These are phyloP conservation scores for Dorcus parallelipipedus DNA, from an alignment of 2,888 invertebrate genomes.

Conservation along the genomic window DNA sequence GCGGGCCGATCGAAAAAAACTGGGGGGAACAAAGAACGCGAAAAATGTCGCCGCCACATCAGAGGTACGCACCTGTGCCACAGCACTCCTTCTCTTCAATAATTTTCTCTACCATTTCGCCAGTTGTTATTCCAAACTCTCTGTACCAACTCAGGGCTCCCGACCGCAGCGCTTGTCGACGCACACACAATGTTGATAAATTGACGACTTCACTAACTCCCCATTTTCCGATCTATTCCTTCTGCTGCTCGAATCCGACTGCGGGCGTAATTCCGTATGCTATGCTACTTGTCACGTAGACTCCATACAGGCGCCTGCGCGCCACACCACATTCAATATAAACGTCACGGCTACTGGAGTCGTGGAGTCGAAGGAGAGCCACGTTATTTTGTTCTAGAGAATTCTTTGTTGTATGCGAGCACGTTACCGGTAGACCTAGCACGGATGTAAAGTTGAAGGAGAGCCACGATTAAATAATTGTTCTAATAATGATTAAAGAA, in stretches of 20 bases:
- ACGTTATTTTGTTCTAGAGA: no score
- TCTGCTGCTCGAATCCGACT: slow-evolving; percentile 49
- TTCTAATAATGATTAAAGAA: no score
- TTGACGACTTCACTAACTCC: slow-evolving; percentile 38
- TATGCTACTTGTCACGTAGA: slow-evolving; percentile 32
- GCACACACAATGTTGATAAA: background rate
- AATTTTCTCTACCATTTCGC: slow-evolving; percentile 64
- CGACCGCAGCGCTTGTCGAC: background rate
- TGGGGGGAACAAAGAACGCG: slow-evolving; percentile 7
- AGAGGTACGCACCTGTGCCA: slow-evolving; percentile 44
- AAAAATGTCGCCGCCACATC: slow-evolving; percentile 6
- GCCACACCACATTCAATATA: background rate
- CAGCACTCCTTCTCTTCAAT: slow-evolving; percentile 60
- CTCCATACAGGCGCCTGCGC: slow-evolving; percentile 21
- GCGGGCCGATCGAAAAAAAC: slow-evolving; percentile 34
- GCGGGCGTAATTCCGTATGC: slow-evolving; percentile 19
- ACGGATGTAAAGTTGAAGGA: no score
- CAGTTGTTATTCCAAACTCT: background rate
- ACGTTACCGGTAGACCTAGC: no score
- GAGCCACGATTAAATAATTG: no score
- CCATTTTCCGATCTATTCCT: slow-evolving; percentile 40
- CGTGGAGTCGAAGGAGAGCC: no score
- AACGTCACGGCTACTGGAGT: no score
- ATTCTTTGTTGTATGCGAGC: no score
- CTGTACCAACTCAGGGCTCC: no score